These are phyloP conservation scores for Dorcus hopei DNA, from an alignment of 2,888 invertebrate genomes.

Conservation along the genomic window DNA sequence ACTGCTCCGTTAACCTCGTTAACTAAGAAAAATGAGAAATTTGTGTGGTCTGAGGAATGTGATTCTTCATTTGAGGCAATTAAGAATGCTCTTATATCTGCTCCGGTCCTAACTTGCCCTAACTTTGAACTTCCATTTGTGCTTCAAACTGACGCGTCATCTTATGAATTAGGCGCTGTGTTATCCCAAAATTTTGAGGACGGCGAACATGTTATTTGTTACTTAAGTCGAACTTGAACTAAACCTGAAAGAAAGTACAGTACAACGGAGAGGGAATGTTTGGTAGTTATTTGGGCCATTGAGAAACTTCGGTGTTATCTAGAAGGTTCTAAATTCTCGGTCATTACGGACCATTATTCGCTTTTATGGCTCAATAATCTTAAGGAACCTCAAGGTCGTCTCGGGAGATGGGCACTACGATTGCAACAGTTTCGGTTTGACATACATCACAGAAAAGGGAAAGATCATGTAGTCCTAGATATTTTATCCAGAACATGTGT, in stretches of 20 bases:
- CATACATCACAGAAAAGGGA: neutral
- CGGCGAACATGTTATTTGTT: slow-evolving; percentile 22
- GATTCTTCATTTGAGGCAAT: slow-evolving; percentile 8
- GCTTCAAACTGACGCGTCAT: slow-evolving; percentile 28
- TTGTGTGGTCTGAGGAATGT: slow-evolving; percentile 10
- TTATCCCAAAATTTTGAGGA: slow-evolving; percentile 18
- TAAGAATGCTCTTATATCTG: slow-evolving; percentile 9
- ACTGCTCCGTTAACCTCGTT: slow-evolving; percentile 6
- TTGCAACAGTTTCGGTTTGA: neutral
- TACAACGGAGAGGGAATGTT: neutral
- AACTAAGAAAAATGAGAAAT: neutral
- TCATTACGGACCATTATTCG: slow-evolving; percentile 9
- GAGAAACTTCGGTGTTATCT: neutral
- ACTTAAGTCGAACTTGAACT: slow-evolving; percentile 18
- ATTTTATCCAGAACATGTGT: no score
- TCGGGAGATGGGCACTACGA: neutral
- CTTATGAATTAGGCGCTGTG: slow-evolving; percentile 25
- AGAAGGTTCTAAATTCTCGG: slow-evolving; percentile 3
- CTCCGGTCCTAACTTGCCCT: slow-evolving; percentile 14
- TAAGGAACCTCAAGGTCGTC: neutral
- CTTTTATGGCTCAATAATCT: slow-evolving; percentile 11
- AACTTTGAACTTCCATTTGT: slow-evolving; percentile 18
- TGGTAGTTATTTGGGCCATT: neutral
- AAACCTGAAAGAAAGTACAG: slow-evolving; percentile 20
- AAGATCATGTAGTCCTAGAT: neutral